Evolutionary conservation across 1,140 invertebrate genomes (phyloP).

Genomic region (Drosophila bifasciata): DNA sequence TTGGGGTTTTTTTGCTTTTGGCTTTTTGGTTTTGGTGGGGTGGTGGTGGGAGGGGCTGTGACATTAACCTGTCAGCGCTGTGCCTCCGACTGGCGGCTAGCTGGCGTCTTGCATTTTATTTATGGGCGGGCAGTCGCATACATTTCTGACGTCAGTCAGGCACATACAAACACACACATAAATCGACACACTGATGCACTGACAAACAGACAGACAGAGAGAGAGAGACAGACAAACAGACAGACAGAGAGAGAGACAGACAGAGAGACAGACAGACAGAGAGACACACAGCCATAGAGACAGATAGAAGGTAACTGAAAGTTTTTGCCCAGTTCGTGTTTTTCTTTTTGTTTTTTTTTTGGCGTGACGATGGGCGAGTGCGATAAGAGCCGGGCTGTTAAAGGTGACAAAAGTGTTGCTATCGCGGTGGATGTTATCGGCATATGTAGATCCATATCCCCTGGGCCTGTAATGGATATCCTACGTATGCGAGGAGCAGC

Average conservation of each 20-base stretch:
- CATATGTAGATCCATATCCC: neutral
- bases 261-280: conserved; percentile 42
- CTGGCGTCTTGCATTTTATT: conserved; percentile 67
- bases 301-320: conserved; percentile 43
- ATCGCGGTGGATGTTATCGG: conserved; percentile 13
- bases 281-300: too few relatives aligned
- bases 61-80: conserved; percentile 72
- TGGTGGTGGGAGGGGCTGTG: too few relatives aligned
- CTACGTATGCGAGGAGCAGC: too few relatives aligned
- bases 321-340: conserved; percentile 23
- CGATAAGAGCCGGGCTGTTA: conserved; percentile 12
- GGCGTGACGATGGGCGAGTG: conserved; percentile 31
- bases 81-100: conserved; percentile 41
- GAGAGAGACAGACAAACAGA: conserved; percentile 43
- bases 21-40: conserved; percentile 68
- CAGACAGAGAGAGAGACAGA: too few relatives aligned
- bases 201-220: conserved; percentile 42
- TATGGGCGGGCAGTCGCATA: conserved; percentile 45
- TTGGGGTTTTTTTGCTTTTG: conserved; percentile 50
- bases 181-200: neutral
- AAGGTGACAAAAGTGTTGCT: conserved; percentile 10
- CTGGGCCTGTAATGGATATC: too few relatives aligned
- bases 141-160: conserved; percentile 40
- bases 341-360: conserved; percentile 13
- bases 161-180: neutral